Conservation (phyloP, 2,888 invertebrate species). For the Heliconius aoede region DNA sequence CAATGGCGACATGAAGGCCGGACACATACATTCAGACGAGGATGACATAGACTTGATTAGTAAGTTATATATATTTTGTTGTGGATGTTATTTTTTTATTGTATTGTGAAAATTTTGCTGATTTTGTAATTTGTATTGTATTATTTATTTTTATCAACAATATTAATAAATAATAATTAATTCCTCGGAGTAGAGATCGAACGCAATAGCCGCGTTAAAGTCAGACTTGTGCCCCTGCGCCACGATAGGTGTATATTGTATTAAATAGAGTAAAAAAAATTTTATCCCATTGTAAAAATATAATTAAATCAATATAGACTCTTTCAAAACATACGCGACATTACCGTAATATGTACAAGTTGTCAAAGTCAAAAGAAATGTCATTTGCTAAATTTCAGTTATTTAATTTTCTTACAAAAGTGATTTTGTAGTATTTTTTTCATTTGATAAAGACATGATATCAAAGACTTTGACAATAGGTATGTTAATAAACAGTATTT, state of each 20-base stretch:
- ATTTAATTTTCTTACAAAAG: too few species aligned
- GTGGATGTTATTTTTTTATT: too few species aligned
- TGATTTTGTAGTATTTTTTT: background rate
- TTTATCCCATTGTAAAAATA: too few species aligned
- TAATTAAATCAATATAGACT: background rate
- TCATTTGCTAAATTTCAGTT: background rate
- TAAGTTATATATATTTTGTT: constrained; percentile 57
- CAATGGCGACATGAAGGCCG: constrained; percentile 80
- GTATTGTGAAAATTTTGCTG: too few species aligned
- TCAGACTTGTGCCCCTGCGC: too few species aligned
- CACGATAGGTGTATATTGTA: too few species aligned
- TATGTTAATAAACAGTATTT: constrained; percentile 12
- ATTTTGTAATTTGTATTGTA: too few species aligned
- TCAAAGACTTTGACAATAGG: constrained; percentile 6
- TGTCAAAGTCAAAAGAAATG: constrained; percentile 10
- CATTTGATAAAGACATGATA: background rate
- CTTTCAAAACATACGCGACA: background rate
- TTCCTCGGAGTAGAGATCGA: too few species aligned
- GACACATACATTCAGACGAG: constrained; percentile 79
- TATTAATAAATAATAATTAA: too few species aligned
- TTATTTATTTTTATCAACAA: too few species aligned
- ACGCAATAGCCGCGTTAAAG: too few species aligned
- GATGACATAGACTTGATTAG: constrained; percentile 81
- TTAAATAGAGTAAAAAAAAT: too few species aligned
- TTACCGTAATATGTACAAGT: background rate